A percentile compares a stretch with the other conserved stretches of the same genome.
Conservation (phyloP, 2,797 vertebrate species). For the Anableps anableps region DNA sequence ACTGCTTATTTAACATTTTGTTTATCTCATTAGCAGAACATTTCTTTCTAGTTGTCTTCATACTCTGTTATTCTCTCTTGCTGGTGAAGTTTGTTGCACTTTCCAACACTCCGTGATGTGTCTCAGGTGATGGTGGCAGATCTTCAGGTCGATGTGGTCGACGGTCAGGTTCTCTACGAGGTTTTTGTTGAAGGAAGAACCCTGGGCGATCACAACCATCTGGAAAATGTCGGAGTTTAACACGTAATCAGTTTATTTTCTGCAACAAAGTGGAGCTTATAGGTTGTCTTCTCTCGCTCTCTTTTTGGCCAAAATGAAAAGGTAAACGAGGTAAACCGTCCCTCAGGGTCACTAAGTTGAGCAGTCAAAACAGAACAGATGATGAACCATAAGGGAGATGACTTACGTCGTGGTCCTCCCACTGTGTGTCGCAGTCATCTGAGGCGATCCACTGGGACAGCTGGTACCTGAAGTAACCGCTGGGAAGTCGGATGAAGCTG, state of each 20-base stretch:
- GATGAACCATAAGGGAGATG: neutral
- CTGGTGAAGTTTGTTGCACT: neutral
- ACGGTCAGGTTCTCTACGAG: neutral
- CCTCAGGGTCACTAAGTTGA: neutral
- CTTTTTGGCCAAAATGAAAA: too few species aligned
- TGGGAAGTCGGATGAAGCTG: neutral
- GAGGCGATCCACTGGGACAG: neutral
- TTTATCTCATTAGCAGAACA: neutral
- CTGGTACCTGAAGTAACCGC: neutral
- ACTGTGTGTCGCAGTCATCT: neutral
- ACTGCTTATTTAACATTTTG: neutral
- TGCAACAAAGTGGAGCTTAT: neutral
- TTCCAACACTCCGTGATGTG: neutral
- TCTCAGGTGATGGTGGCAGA: neutral
- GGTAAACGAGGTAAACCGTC: neutral
- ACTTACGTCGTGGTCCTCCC: neutral
- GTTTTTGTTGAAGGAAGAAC: neutral
- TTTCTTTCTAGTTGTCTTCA: neutral
- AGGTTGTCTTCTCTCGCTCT: neutral
- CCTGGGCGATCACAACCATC: neutral
- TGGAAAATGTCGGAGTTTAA: neutral
- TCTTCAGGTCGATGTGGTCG: constrained; percentile 5
- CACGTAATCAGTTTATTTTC: neutral
- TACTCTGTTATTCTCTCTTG: neutral
- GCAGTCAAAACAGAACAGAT: too few species aligned